These are phyloP conservation scores for Batillaria attramentaria DNA, from an alignment of 1,140 invertebrate genomes.

Conservation along the genomic window DNA sequence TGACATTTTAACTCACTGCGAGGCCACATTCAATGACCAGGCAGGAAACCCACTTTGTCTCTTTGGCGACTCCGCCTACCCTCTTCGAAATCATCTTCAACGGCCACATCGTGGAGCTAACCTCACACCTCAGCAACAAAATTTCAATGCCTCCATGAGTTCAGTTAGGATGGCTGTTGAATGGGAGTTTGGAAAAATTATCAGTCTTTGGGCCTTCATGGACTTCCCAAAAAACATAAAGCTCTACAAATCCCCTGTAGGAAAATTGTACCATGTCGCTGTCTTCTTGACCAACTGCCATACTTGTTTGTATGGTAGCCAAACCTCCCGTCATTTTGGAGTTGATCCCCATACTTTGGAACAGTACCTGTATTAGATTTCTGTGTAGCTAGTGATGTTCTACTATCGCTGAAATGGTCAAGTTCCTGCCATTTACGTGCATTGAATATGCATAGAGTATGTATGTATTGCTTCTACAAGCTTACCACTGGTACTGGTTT, in stretches of 20 bases:
- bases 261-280: slow-evolving; percentile 11
- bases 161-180: slow-evolving; percentile 1
- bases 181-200: slow-evolving; percentile 25
- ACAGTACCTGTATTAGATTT: neutral
- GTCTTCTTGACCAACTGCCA: slow-evolving; percentile 28
- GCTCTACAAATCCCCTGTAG: slow-evolving; percentile 20
- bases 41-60: slow-evolving; percentile 8
- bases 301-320: slow-evolving; percentile 24
- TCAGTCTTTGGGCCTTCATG: slow-evolving; percentile 15
- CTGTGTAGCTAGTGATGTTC: too few relatives aligned
- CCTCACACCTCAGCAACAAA: neutral
- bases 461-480: too few relatives aligned
- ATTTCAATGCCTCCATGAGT: slow-evolving; percentile 22
- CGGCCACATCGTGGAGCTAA: neutral
- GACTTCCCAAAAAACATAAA: slow-evolving; percentile 30
- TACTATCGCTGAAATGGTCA: too few relatives aligned
- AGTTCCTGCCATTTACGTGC: too few relatives aligned
- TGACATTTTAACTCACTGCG: neutral
- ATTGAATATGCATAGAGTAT: too few relatives aligned
- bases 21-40: neutral
- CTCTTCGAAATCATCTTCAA: neutral
- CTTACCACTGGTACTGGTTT: too few relatives aligned
- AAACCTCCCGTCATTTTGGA: neutral
- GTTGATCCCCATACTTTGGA: neutral
- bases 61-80: slow-evolving; percentile 21